Evolutionary conservation across 2,888 invertebrate species (phyloP).

Genomic region (Autographa pulchrina): DNA sequence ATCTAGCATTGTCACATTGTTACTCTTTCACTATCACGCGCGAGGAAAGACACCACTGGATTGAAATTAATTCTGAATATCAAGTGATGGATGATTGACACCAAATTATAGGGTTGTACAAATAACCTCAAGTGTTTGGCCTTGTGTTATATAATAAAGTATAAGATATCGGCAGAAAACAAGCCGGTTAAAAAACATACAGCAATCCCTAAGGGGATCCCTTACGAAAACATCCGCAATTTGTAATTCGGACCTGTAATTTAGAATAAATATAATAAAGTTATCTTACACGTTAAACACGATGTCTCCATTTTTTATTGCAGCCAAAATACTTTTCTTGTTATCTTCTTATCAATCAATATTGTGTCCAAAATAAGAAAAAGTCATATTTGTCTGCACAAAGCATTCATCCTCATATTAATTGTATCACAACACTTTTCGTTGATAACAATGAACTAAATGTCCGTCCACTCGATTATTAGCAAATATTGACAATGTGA

Average conservation of each 20-base stretch:
- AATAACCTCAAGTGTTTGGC: no score
- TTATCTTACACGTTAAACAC: conserved; percentile 70
- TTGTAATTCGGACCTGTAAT: not conserved
- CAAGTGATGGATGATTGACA: not conserved
- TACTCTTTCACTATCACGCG: conserved; percentile 12
- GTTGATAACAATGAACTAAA: conserved; percentile 46
- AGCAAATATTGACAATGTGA: conserved; percentile 75
- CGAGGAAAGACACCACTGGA: not conserved
- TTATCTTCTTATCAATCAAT: conserved; percentile 31
- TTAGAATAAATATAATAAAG: conserved; percentile 32
- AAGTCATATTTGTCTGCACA: conserved; percentile 17
- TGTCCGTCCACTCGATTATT: conserved; percentile 67
- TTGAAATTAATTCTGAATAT: not conserved
- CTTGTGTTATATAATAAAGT: no score
- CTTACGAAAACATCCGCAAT: no score
- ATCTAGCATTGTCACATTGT: conserved; percentile 33
- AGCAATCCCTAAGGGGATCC: no score
- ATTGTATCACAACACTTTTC: conserved; percentile 56
- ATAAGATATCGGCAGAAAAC: no score
- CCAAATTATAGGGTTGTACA: not conserved
- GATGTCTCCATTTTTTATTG: conserved; percentile 72
- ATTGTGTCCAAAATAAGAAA: conserved; percentile 3
- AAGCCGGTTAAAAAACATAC: no score
- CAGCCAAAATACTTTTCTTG: conserved; percentile 46
- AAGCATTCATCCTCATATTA: conserved; percentile 36